Evolutionary conservation across 2,113 vertebrate genomes (phyloP).

Genomic region (Pristiophorus japonicus): DNA sequence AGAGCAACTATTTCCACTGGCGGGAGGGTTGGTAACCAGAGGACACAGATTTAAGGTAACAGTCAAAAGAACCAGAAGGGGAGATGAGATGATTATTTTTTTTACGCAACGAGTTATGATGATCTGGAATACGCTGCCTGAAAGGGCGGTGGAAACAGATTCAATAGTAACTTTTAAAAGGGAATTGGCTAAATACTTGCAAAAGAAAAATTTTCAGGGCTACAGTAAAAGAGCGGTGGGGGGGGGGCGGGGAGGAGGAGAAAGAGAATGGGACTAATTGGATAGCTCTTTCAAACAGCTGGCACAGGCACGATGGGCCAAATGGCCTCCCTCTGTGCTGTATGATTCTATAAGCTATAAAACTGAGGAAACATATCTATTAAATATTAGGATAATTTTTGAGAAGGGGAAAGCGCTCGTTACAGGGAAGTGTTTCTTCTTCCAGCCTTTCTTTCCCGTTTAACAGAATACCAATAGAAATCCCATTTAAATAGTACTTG

Average conservation of each 20-base stretch:
- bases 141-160: background rate
- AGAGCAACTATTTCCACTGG: background rate
- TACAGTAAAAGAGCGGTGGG: background rate
- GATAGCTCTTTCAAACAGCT: background rate
- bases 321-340: background rate
- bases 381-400: background rate
- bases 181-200: background rate
- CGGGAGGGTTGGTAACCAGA: background rate
- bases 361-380: background rate
- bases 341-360: background rate
- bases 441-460: background rate
- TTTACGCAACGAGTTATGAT: background rate
- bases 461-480: background rate
- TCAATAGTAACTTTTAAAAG: background rate
- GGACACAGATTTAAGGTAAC: background rate
- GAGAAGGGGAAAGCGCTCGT: background rate
- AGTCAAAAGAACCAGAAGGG: background rate
- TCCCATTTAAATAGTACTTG: background rate
- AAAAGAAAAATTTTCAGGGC: background rate
- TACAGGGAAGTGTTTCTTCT: background rate
- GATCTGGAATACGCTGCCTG: background rate
- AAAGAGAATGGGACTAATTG: too few species aligned
- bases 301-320: background rate
- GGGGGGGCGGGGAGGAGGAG: too few species aligned
- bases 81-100: background rate